These are phyloP conservation scores for Trachymyrmex septentrionalis DNA, from an alignment of 1,140 invertebrate genomes.

Conservation along the genomic window DNA sequence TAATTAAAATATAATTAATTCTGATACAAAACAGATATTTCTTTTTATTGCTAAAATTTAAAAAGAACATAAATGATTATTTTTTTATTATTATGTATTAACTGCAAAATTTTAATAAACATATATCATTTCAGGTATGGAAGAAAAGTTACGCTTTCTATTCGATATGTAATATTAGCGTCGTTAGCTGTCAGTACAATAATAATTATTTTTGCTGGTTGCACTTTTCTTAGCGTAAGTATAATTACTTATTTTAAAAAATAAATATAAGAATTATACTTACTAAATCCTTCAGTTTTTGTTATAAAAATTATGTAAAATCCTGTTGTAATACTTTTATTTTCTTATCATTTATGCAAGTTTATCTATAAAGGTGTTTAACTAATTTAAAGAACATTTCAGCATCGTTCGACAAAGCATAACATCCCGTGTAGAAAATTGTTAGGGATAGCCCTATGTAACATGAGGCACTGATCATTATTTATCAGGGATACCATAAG, in stretches of 20 bases:
- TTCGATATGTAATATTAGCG: slow-evolving; percentile 37
- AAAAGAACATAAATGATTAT: background rate
- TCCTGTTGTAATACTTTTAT: no score
- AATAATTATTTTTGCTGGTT: slow-evolving; percentile 43
- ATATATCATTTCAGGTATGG: slow-evolving; percentile 32
- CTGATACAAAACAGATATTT: background rate
- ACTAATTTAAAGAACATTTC: no score
- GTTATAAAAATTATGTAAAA: no score
- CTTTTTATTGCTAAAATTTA: slow-evolving; percentile 3
- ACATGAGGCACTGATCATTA: no score
- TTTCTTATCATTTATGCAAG: background rate
- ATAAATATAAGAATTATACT: background rate
- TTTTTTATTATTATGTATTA: background rate
- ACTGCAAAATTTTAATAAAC: background rate
- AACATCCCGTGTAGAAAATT: no score
- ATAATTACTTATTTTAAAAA: background rate
- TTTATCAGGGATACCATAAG: no score
- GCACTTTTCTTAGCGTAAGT: slow-evolving; percentile 50
- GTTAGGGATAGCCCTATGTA: no score
- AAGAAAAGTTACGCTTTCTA: slow-evolving; percentile 26
- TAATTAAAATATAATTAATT: background rate
- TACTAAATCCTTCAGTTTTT: no score
- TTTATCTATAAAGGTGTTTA: no score
- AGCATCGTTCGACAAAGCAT: no score
- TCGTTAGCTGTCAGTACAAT: slow-evolving; percentile 18